A percentile compares a stretch with the other conserved stretches of the same genome.
Evolutionary conservation across 2,888 invertebrate species (phyloP).

Genomic region (Melieria crassipennis): DNA sequence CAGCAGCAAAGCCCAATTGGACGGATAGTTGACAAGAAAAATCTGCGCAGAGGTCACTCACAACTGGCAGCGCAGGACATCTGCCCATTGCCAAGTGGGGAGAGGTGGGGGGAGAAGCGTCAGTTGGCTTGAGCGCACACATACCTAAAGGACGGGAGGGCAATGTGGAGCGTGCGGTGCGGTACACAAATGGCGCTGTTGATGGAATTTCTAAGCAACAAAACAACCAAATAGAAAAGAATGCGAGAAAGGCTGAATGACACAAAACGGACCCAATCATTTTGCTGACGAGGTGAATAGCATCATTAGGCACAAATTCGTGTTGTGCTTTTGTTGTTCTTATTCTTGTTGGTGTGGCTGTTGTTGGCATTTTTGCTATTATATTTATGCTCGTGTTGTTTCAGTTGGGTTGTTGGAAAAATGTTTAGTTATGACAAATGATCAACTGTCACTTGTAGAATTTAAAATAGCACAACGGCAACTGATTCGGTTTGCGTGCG

Average conservation of each 20-base stretch:
- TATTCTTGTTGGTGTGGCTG: neutral
- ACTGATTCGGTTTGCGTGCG: neutral
- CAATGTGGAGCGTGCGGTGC: neutral
- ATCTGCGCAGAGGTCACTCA: neutral
- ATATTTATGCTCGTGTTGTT: neutral
- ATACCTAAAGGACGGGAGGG: neutral
- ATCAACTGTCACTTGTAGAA: conserved; percentile 59
- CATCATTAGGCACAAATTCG: neutral
- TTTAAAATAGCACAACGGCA: conserved; percentile 52
- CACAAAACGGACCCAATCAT: neutral
- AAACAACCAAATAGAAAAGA: neutral
- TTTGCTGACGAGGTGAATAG: neutral
- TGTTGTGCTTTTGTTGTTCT: neutral
- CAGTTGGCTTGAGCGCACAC: too few species aligned
- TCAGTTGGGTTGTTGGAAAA: neutral
- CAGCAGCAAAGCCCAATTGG: neutral
- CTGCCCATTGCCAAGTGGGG: too few species aligned
- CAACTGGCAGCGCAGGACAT: neutral
- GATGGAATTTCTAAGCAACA: neutral
- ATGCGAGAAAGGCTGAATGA: neutral
- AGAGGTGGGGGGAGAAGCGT: too few species aligned
- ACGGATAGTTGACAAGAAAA: too few species aligned
- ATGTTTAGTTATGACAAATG: conserved; percentile 50
- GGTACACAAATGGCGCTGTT: neutral
- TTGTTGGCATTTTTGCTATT: neutral